These are phyloP conservation scores for Podarcis raffonei DNA, from an alignment of 2,113 vertebrate genomes.

Conservation along the genomic window DNA sequence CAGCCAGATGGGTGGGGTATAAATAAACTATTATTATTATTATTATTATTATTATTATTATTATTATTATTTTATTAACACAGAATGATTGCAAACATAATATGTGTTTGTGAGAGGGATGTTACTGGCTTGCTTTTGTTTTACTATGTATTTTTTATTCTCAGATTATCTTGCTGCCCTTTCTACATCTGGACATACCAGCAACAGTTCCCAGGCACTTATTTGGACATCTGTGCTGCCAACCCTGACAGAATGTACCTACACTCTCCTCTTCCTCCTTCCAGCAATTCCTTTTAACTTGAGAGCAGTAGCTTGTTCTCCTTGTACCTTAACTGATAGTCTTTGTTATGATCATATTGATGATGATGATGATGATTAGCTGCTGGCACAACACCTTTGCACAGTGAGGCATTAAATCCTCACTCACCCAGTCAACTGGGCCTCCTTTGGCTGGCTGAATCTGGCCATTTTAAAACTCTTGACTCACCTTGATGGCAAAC, in stretches of 20 bases:
- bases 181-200: not conserved
- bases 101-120: too few relatives aligned
- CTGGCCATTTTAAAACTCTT: not conserved
- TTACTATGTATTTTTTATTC: too few relatives aligned
- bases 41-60: too few relatives aligned
- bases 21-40: too few relatives aligned
- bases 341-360: not conserved
- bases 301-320: not conserved
- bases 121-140: too few relatives aligned
- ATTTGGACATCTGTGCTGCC: not conserved
- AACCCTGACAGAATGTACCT: not conserved
- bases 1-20: too few relatives aligned
- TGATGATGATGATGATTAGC: not conserved
- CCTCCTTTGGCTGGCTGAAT: not conserved
- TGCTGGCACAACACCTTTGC: not conserved
- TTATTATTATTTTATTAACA: too few relatives aligned
- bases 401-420: not conserved
- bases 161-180: not conserved
- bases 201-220: not conserved
- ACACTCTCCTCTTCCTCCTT: not conserved
- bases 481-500: not conserved
- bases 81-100: too few relatives aligned
- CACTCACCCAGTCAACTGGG: not conserved
- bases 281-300: not conserved
- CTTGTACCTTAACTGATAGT: not conserved